These are phyloP conservation scores for Coracopsis vasa DNA, from an alignment of 2,113 vertebrate genomes.

Conservation along the genomic window DNA sequence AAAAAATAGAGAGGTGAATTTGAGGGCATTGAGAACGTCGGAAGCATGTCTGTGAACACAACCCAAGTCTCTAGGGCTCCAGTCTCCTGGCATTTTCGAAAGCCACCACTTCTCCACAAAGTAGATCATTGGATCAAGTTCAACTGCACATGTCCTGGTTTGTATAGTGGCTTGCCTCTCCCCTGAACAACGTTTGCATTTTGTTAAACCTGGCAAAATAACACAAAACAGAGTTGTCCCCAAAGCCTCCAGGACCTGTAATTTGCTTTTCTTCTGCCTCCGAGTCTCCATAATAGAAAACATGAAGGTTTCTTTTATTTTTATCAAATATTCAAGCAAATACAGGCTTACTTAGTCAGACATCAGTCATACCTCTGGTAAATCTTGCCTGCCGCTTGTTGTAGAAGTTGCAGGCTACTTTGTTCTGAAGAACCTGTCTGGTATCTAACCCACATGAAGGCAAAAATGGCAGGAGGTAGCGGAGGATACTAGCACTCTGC, in stretches of 20 bases:
- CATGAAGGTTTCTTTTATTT: background rate
- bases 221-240: background rate
- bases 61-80: background rate
- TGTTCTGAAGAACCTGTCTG: background rate
- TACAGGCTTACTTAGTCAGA: background rate
- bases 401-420: background rate
- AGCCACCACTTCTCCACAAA: background rate
- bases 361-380: background rate
- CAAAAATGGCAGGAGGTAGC: background rate
- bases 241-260: background rate
- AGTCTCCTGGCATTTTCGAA: background rate
- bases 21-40: background rate
- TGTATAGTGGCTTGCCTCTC: background rate
- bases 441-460: background rate
- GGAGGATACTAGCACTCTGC: background rate
- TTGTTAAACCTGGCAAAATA: background rate
- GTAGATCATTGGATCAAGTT: background rate
- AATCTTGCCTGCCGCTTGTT: background rate
- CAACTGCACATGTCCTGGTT: background rate
- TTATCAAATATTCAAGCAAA: background rate
- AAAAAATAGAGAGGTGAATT: background rate
- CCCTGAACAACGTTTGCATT: background rate
- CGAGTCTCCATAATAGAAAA: background rate
- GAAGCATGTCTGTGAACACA: background rate
- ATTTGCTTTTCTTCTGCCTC: background rate